A percentile compares a stretch with the other conserved stretches of the same genome.
These are phyloP conservation scores for Serinus canaria DNA, from an alignment of 2,113 vertebrate genomes.

Conservation along the genomic window DNA sequence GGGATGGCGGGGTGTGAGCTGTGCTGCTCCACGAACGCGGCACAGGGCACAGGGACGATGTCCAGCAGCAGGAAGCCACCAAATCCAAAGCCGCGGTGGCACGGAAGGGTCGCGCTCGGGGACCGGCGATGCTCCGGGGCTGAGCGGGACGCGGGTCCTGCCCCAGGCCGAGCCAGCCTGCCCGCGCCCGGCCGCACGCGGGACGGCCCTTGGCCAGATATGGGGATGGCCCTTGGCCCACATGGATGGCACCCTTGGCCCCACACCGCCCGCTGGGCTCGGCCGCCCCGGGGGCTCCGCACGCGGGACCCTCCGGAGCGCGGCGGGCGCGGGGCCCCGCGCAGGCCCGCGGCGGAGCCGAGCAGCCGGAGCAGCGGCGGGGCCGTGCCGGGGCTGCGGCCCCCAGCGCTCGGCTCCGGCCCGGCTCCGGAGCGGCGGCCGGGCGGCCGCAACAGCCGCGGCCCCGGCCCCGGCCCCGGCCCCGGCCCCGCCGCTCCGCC, in stretches of 20 bases:
- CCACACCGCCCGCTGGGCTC: neutral
- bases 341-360: too few species aligned
- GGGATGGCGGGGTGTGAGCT: rapidly evolving
- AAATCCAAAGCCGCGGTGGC: neutral
- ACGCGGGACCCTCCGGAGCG: neutral
- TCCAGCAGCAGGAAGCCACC: neutral
- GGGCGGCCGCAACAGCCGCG: too few species aligned
- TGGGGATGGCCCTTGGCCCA: neutral
- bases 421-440: too few species aligned
- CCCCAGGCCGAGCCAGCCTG: neutral
- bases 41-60: rapidly evolving
- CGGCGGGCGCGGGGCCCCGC: neutral
- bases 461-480: too few species aligned
- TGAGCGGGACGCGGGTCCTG: neutral
- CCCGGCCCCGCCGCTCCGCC: too few species aligned
- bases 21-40: rapidly evolving
- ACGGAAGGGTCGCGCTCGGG: neutral
- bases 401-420: too few species aligned
- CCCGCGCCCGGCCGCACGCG: neutral
- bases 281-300: neutral
- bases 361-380: too few species aligned
- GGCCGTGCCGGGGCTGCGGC: too few species aligned
- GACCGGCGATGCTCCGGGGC: neutral
- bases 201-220: neutral
- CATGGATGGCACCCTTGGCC: neutral